Evolutionary conservation across 2,888 invertebrate species (phyloP).

Genomic region (Eumacrocentrus americanus): DNA sequence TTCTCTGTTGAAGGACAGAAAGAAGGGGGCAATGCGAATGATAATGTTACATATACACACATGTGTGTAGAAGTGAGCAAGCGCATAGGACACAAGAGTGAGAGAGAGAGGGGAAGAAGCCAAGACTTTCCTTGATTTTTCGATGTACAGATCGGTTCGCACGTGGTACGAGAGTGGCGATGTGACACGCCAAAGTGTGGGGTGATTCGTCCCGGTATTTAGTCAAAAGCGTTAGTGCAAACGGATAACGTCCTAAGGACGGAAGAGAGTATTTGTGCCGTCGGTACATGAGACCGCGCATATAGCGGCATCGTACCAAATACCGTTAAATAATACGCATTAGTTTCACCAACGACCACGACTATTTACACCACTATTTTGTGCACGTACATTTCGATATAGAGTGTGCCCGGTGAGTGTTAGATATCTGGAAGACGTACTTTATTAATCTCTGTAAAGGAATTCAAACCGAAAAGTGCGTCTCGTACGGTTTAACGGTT

Average conservation of each 20-base stretch:
- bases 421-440: too few species aligned
- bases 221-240: slow-evolving; percentile 1
- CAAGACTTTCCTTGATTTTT: slow-evolving; percentile 1
- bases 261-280: neutral
- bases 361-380: neutral
- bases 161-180: slow-evolving; percentile 12
- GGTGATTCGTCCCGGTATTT: slow-evolving; percentile 7
- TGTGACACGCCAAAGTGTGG: neutral
- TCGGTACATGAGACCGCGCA: neutral
- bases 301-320: neutral
- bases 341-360: neutral
- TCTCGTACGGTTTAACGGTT: too few species aligned
- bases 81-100: neutral
- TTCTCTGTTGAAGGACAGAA: neutral
- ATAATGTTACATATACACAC: neutral
- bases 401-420: too few species aligned
- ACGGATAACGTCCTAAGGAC: neutral
- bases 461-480: too few species aligned
- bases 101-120: neutral
- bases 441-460: too few species aligned
- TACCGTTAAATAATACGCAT: neutral
- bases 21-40: too few species aligned
- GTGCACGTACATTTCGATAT: too few species aligned
- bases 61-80: neutral
- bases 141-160: slow-evolving; percentile 6